Conservation (phyloP, 2,797 vertebrate genomes). For the Buceros bicornis region DNA sequence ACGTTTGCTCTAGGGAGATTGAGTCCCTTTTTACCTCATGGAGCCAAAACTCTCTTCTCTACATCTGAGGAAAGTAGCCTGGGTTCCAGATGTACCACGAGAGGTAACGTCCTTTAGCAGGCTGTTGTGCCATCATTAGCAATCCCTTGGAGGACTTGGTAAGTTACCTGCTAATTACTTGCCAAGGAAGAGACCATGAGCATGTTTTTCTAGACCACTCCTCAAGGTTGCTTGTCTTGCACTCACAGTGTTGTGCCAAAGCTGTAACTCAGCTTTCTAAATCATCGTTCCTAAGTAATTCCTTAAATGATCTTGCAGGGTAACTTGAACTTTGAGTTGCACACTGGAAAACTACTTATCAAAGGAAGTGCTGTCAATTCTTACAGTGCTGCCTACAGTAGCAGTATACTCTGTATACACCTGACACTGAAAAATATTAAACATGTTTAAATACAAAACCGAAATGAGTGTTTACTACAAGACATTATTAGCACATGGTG, state of each 20-base stretch:
- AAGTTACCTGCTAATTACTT: background rate
- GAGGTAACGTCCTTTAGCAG: background rate
- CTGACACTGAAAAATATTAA: background rate
- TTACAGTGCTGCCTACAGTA: background rate
- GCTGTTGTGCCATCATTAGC: fast-evolving
- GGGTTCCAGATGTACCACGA: background rate
- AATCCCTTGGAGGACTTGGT: background rate
- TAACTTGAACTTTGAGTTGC: background rate
- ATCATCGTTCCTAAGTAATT: background rate
- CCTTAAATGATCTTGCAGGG: background rate
- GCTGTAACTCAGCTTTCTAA: background rate
- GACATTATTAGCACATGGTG: background rate
- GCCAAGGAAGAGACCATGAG: fast-evolving
- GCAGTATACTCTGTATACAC: background rate
- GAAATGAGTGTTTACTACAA: background rate
- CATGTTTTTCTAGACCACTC: background rate
- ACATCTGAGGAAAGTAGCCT: background rate
- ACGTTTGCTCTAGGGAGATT: background rate
- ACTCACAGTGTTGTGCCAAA: background rate
- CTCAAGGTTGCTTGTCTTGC: background rate
- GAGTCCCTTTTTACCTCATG: background rate
- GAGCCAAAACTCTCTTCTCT: background rate
- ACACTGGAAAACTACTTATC: background rate
- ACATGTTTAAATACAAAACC: background rate
- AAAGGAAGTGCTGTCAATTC: background rate